Conservation (phyloP, 2,797 vertebrate species). For the Hoplostethus atlanticus region DNA sequence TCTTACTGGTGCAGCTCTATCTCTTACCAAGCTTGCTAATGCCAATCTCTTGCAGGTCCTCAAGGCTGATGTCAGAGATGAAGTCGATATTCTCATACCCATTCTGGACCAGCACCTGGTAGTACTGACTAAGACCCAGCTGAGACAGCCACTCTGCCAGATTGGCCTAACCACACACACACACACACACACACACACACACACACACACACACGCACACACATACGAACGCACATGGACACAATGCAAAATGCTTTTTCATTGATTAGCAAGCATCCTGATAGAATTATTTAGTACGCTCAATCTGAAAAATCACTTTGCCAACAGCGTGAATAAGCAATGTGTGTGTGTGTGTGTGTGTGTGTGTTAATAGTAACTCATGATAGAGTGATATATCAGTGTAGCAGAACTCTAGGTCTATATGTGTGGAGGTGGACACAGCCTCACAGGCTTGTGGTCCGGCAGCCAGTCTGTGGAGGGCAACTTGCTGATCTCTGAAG, state of each 20-base stretch:
- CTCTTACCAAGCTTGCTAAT: slow-evolving; percentile 95
- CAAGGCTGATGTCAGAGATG: slow-evolving; percentile 96
- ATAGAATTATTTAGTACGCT: background rate
- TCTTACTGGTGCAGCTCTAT: background rate
- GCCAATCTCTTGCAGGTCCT: slow-evolving; percentile 97
- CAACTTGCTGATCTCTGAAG: slow-evolving; percentile 93
- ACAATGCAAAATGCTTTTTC: background rate
- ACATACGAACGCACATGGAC: no score
- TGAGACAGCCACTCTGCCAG: slow-evolving; percentile 95
- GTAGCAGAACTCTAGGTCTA: background rate
- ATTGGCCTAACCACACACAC: slow-evolving; percentile 86
- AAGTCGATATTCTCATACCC: slow-evolving; percentile 99
- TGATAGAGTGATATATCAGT: background rate
- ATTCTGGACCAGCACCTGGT: slow-evolving; percentile 96
- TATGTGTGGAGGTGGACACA: background rate
- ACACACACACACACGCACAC: background rate
- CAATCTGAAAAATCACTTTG: background rate
- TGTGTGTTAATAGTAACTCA: background rate
- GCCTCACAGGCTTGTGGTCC: slow-evolving; percentile 93
- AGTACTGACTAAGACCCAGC: slow-evolving; percentile 96
- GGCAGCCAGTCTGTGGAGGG: slow-evolving; percentile 93
- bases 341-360: background rate
- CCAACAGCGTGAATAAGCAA: background rate
- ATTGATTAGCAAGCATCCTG: background rate
- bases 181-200: slow-evolving; percentile 18